Conservation (phyloP, 2,113 vertebrate genomes). For the Lycaon pictus region DNA sequence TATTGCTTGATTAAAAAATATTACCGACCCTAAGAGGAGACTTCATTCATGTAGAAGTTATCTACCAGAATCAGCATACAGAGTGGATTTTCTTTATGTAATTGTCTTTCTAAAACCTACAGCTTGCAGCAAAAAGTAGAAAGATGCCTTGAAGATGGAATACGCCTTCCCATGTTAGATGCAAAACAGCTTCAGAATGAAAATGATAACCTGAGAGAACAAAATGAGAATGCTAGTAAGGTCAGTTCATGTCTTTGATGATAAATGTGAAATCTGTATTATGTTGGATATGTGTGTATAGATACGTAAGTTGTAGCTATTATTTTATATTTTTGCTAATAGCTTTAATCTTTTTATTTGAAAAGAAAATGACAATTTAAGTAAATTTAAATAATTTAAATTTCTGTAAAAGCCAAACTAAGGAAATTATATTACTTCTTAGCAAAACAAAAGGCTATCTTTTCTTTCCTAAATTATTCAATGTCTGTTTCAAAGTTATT, state of each 20-base stretch:
- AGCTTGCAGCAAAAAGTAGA: conserved; percentile 97
- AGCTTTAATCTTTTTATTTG: conserved; percentile 50
- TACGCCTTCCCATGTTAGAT: conserved; percentile 95
- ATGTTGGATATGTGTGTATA: not conserved
- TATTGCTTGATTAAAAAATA: conserved; percentile 56
- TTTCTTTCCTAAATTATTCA: conserved; percentile 50
- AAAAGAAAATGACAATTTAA: conserved; percentile 46
- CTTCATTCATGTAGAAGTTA: conserved; percentile 11
- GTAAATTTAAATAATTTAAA: conserved; percentile 48
- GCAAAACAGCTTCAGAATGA: conserved; percentile 95
- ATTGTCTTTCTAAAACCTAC: conserved; percentile 81
- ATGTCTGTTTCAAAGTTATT: conserved; percentile 25
- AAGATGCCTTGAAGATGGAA: conserved; percentile 96
- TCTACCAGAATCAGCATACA: not conserved
- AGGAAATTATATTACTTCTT: not conserved
- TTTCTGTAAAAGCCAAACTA: conserved; percentile 36
- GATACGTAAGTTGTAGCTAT: not conserved
- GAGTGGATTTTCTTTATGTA: conserved; percentile 49
- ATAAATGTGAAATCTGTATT: not conserved
- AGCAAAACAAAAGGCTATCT: not conserved
- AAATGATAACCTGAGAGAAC: conserved; percentile 91
- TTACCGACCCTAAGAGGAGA: not conserved
- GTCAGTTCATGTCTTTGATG: conserved; percentile 82
- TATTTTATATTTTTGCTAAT: conserved; percentile 12
- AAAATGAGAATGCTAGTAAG: conserved; percentile 91